Conservation (phyloP, 2,113 vertebrate species). For the Balaeniceps rex region DNA sequence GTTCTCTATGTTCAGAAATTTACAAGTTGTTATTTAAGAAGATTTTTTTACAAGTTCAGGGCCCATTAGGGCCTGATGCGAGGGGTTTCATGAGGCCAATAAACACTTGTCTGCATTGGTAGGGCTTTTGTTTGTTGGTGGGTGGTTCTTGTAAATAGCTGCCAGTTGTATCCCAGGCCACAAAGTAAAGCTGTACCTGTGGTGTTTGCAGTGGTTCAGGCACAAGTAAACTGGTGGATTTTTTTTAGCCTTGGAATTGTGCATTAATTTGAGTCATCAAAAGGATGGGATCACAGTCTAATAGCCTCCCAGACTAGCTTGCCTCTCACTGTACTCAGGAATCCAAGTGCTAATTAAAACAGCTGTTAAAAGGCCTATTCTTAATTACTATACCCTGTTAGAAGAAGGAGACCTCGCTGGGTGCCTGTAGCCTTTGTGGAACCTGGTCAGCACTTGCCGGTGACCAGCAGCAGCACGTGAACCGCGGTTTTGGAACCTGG, state of each 20-base stretch:
- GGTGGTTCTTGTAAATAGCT: background rate
- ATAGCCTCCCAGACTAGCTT: background rate
- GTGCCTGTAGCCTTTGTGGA: background rate
- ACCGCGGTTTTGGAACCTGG: background rate
- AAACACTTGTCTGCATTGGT: background rate
- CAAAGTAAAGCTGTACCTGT: background rate
- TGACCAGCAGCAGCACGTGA: background rate
- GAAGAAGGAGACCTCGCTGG: background rate
- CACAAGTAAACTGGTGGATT: background rate
- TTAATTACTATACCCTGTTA: background rate
- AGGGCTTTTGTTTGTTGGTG: background rate
- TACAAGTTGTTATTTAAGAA: background rate
- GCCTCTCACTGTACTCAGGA: background rate
- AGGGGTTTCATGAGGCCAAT: background rate
- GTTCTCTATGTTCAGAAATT: background rate
- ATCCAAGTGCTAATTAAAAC: conserved; percentile 22
- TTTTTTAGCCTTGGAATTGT: background rate
- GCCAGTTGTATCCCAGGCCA: background rate
- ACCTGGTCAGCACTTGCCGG: background rate
- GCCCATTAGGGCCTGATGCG: background rate
- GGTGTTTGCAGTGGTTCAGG: background rate
- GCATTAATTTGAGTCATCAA: conserved; percentile 13
- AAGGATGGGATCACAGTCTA: background rate
- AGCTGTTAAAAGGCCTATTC: conserved; percentile 23
- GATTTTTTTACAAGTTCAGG: background rate